These are phyloP conservation scores for Ophion slaviceki DNA, from an alignment of 2,888 invertebrate species.

Conservation along the genomic window DNA sequence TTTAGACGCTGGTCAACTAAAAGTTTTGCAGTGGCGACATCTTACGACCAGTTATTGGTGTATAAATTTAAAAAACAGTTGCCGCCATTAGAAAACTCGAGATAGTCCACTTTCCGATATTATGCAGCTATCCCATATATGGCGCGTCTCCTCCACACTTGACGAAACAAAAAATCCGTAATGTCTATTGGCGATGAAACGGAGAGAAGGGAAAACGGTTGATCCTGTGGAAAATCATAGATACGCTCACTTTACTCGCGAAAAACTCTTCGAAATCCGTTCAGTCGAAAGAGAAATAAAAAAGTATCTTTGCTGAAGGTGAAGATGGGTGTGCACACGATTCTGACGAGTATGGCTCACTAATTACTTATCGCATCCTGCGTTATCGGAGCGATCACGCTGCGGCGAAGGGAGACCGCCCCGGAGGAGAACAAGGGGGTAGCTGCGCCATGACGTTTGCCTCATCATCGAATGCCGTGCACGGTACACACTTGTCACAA, in stretches of 20 bases:
- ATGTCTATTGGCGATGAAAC: too few species aligned
- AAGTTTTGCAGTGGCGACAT: too few species aligned
- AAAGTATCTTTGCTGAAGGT: neutral
- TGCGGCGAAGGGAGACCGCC: neutral
- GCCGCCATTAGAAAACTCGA: too few species aligned
- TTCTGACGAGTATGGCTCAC: slow-evolving; percentile 30
- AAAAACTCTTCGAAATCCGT: slow-evolving; percentile 1
- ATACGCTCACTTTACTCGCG: slow-evolving; percentile 11
- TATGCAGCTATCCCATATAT: too few species aligned
- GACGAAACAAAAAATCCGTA: neutral
- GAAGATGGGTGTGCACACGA: neutral
- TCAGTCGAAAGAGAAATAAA: slow-evolving; percentile 12
- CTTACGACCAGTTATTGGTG: too few species aligned
- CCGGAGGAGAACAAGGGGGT: too few species aligned
- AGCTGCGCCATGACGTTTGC: neutral
- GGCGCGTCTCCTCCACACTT: too few species aligned
- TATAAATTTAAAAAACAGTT: too few species aligned
- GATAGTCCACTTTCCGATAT: too few species aligned
- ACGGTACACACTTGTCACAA: slow-evolving; percentile 35
- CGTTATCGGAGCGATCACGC: neutral
- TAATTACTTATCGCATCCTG: slow-evolving; percentile 53
- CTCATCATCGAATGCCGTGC: slow-evolving; percentile 18
- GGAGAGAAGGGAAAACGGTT: neutral
- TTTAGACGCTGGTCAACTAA: too few species aligned
- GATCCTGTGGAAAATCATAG: neutral